Evolutionary conservation across 2,113 vertebrate genomes (phyloP), one percentile per base, ranked within the genome.

Genomic region (Apodemus sylvaticus): DNA sequence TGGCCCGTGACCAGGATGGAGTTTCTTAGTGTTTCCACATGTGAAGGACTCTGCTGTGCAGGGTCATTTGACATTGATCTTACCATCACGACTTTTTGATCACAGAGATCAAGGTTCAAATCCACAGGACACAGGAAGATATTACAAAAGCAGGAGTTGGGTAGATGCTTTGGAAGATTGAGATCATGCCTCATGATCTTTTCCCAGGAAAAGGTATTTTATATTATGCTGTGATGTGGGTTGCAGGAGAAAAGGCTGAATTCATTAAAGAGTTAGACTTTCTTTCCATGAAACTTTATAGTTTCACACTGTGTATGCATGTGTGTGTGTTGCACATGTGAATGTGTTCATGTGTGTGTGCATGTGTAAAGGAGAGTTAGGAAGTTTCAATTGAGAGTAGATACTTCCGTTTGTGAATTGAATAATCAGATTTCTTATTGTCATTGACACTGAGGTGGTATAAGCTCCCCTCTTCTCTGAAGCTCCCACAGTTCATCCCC

Each of bases 1-100:
- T 94, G 96, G 90, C 76, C 6, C 0, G 3, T 5, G 10, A 60
- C 91, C 88, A 92, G 58, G 31, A 62, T 0, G 2, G 2, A 4
- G 39, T 86, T 94, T 76, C 45, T 93, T 86, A 95, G 62, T 77
- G 34, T 85, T 96, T 96, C 91, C 93, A 83, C 53, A 45, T 94
- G 74, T 83, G 90, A 79, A 58, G 39, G 87, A 19, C 76, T 78
- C 48, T 11, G n/a, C 48, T 86, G 19, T 29, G 68, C 36, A 66
- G 93, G 89, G 51, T 88, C 81, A 60, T 53, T 78, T 51, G 92
- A 74, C 17, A 7, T 93, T 87, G 71, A 89, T 93, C 85, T 95
- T 26, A 36, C 45, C 3, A 7, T 87, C 87, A 73, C 34, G 53
- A 90, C 89, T 58, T 93, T 68, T 73, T 73, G 81, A 95, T 85